Percentiles rank a stretch among this genome's conserved stretches.
Evolutionary conservation across 2,888 invertebrate genomes (phyloP).

Genomic region (Cerastis rubricosa): DNA sequence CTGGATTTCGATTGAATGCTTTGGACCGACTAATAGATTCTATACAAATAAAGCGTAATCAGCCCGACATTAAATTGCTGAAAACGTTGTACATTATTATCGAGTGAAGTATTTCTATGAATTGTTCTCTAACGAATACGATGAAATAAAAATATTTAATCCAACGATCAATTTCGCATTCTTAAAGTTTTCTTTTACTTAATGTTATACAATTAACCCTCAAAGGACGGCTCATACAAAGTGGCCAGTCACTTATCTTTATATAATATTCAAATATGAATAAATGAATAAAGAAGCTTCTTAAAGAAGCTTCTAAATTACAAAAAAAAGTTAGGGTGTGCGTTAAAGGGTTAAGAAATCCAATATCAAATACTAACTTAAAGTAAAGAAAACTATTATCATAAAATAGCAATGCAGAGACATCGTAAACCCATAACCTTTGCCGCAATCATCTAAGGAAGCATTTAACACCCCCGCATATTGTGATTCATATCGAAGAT

Average conservation of each 20-base stretch:
- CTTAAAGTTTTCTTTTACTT: neutral
- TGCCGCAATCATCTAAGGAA: conserved; percentile 30
- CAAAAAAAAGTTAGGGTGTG: no score
- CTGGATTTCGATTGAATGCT: conserved; percentile 53
- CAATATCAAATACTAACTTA: conserved; percentile 2
- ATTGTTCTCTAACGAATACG: neutral
- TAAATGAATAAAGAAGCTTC: no score
- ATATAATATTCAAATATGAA: no score
- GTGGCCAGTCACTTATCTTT: no score
- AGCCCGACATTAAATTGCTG: conserved; percentile 2
- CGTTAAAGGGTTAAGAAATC: neutral
- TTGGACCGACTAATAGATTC: conserved; percentile 49
- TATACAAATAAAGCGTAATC: conserved; percentile 36
- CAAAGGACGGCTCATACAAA: no score
- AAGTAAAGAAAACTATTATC: conserved; percentile 1
- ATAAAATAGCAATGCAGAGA: conserved; percentile 34
- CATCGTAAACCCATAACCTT: conserved; percentile 40
- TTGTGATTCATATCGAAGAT: conserved; percentile 47
- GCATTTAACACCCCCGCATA: conserved; percentile 48
- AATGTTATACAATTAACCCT: no score
- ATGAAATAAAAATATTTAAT: neutral
- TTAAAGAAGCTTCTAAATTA: no score
- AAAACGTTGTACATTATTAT: conserved; percentile 3
- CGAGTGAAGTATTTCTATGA: neutral
- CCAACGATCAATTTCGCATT: neutral